Conservation (phyloP, 2,888 invertebrate species). For the Morpho deidamia region DNA sequence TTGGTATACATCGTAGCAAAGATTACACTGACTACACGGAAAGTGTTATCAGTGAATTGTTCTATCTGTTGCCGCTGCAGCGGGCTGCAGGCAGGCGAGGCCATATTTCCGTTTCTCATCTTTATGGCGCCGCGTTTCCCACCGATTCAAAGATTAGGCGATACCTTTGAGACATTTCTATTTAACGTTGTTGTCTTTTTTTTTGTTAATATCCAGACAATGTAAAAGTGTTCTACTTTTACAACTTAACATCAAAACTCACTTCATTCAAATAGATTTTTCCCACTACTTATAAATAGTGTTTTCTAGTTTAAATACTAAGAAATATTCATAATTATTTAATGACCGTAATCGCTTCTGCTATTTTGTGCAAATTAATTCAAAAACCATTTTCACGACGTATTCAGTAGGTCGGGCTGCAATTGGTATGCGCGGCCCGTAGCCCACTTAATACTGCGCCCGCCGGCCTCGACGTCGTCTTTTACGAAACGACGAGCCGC, state of each 20-base stretch:
- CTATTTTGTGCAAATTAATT: neutral
- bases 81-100: neutral
- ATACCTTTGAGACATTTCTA: conserved; percentile 7
- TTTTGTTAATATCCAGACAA: too few relatives aligned
- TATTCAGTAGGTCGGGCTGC: neutral
- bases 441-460: conserved; percentile 38
- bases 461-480: conserved; percentile 19
- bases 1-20: neutral
- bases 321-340: too few relatives aligned
- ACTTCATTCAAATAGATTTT: too few relatives aligned
- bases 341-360: too few relatives aligned
- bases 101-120: conserved; percentile 7
- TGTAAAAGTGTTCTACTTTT: too few relatives aligned
- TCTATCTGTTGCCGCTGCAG: neutral
- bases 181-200: too few relatives aligned
- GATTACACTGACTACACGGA: neutral
- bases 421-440: conserved; percentile 41
- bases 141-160: neutral
- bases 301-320: too few relatives aligned
- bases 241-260: too few relatives aligned
- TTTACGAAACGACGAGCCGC: conserved; percentile 9
- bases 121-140: conserved; percentile 8
- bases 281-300: too few relatives aligned
- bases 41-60: conserved; percentile 2
- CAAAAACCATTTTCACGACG: neutral